Evolutionary conservation across 2,888 invertebrate species (phyloP).

Genomic region (Ornithoptera priamus): DNA sequence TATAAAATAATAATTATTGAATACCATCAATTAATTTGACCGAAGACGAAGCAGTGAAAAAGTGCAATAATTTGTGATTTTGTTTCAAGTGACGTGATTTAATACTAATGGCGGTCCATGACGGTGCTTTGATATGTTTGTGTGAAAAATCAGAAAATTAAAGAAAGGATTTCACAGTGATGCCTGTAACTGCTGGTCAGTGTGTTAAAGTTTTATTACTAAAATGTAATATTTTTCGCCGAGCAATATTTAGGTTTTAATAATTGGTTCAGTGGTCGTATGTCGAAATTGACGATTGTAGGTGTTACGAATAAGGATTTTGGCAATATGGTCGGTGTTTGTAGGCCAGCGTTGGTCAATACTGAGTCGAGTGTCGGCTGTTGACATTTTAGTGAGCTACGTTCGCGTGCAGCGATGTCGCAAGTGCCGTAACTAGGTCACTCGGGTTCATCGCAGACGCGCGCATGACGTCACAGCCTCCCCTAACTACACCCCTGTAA

Average conservation of each 20-base stretch:
- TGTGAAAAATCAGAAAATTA: slow-evolving; percentile 46
- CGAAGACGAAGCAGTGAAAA: slow-evolving; percentile 33
- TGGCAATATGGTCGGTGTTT: slow-evolving; percentile 36
- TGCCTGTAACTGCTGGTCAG: slow-evolving; percentile 59
- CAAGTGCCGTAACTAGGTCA: slow-evolving; percentile 67
- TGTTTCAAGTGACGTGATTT: slow-evolving; percentile 51
- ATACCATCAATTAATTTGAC: slow-evolving; percentile 44
- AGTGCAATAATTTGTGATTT: slow-evolving; percentile 47
- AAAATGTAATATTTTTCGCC: background rate
- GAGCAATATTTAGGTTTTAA: background rate
- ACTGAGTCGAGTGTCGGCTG: slow-evolving; percentile 52
- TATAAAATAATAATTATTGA: slow-evolving; percentile 47
- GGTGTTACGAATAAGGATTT: background rate
- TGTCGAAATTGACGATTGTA: background rate
- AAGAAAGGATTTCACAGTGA: slow-evolving; percentile 51
- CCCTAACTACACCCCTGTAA: slow-evolving; percentile 48
- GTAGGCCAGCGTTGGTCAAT: slow-evolving; percentile 59
- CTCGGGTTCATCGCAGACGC: slow-evolving; percentile 57
- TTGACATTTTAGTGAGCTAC: slow-evolving; percentile 61
- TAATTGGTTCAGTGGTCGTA: background rate
- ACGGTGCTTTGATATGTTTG: slow-evolving; percentile 59
- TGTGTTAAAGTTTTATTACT: slow-evolving; percentile 30
- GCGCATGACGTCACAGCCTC: slow-evolving; percentile 67
- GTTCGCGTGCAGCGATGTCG: slow-evolving; percentile 49
- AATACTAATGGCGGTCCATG: slow-evolving; percentile 63